A percentile compares a stretch with the other conserved stretches of the same genome.
phyloP scores from a whole-genome alignment of 2,113 vertebrate species.

The Hyla sarda region DNA sequence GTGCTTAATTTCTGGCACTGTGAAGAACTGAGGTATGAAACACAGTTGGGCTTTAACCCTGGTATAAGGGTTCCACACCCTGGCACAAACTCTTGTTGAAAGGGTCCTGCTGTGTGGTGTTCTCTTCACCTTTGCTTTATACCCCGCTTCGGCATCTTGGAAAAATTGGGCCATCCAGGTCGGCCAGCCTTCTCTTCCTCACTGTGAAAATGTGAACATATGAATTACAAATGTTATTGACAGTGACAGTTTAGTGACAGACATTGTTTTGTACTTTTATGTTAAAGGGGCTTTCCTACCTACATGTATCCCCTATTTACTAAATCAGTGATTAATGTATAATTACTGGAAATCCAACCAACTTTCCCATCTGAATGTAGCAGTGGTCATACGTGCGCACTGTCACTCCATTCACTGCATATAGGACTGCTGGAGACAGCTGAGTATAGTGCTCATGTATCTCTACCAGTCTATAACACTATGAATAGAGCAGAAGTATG shows the following conservation, averaged over 20 bases:
- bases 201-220: slow-evolving; percentile 72
- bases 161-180: slow-evolving; percentile 88
- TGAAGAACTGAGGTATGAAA: slow-evolving; percentile 71
- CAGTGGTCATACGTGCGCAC: too few species aligned
- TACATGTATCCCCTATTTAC: too few species aligned
- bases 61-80: slow-evolving; percentile 65
- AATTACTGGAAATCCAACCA: too few species aligned
- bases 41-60: slow-evolving; percentile 67
- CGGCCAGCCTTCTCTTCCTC: slow-evolving; percentile 94
- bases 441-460: too few species aligned
- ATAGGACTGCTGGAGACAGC: too few species aligned
- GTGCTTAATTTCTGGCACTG: slow-evolving; percentile 66
- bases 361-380: too few species aligned
- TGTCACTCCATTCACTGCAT: too few species aligned
- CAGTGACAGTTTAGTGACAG: neutral
- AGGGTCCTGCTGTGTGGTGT: slow-evolving; percentile 63
- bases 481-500: too few species aligned
- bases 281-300: too few species aligned
- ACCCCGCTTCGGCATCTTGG: slow-evolving; percentile 94
- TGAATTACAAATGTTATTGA: slow-evolving; percentile 19
- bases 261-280: neutral
- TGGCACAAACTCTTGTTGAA: slow-evolving; percentile 60
- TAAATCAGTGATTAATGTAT: too few species aligned
- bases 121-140: slow-evolving; percentile 69
- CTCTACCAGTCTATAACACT: too few species aligned